These are phyloP conservation scores for Melanophora roralis DNA, from an alignment of 2,888 invertebrate genomes.

Conservation along the genomic window DNA sequence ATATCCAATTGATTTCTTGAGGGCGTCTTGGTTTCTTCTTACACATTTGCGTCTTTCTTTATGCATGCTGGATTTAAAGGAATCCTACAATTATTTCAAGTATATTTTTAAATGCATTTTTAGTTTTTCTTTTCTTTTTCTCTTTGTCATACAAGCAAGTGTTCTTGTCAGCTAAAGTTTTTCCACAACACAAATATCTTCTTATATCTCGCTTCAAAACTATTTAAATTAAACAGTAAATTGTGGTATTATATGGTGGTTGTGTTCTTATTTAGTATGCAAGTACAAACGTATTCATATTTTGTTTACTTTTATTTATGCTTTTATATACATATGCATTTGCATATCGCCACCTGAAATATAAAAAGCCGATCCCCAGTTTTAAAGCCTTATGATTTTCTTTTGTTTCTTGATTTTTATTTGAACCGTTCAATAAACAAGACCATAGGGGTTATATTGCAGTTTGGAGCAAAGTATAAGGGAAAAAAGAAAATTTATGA, in stretches of 20 bases:
- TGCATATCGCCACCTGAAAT: too few species aligned
- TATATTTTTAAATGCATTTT: constrained; percentile 42
- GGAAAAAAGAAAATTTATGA: too few species aligned
- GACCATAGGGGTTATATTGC: too few species aligned
- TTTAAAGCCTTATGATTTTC: too few species aligned
- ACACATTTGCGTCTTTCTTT: constrained; percentile 19
- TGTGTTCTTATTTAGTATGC: not conserved
- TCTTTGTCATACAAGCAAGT: not conserved
- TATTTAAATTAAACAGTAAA: constrained; percentile 47
- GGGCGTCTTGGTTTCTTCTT: not conserved
- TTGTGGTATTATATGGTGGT: constrained; percentile 1
- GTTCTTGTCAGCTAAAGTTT: constrained; percentile 40
- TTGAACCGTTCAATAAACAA: too few species aligned
- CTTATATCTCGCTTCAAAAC: constrained; percentile 16
- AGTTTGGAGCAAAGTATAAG: too few species aligned
- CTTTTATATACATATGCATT: not conserved
- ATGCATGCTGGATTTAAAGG: constrained; percentile 31
- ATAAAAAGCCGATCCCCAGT: too few species aligned
- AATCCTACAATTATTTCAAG: constrained; percentile 45
- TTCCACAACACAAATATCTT: constrained; percentile 5
- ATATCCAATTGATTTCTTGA: constrained; percentile 33
- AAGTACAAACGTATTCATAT: not conserved
- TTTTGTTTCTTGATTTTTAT: too few species aligned
- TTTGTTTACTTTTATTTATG: constrained; percentile 33
- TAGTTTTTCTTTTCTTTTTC: not conserved